phyloP scores from a whole-genome alignment of 2,888 invertebrate genomes.

The Tyria jacobaeae region DNA sequence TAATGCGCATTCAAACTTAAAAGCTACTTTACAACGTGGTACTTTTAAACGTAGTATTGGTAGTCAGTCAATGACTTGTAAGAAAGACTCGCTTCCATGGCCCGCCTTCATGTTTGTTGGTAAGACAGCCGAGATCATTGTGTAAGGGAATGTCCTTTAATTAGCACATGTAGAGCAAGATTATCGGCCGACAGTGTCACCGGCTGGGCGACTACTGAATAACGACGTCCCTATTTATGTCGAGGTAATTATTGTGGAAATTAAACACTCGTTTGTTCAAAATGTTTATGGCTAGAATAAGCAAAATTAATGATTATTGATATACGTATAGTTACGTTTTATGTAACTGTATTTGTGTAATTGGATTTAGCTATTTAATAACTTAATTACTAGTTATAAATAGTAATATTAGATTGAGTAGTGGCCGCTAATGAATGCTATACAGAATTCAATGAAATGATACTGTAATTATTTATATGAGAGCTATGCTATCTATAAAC shows the following conservation, averaged over 20 bases:
- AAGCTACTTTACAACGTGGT: slow-evolving; percentile 69
- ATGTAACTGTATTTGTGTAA: slow-evolving; percentile 1
- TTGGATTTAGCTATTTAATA: slow-evolving; percentile 10
- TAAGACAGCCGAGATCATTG: slow-evolving; percentile 81
- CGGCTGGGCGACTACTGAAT: slow-evolving; percentile 73
- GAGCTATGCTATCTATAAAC: not conserved
- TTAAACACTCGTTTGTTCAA: slow-evolving; percentile 42
- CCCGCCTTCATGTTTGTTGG: slow-evolving; percentile 64
- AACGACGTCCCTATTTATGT: slow-evolving; percentile 69
- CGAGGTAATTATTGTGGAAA: slow-evolving; percentile 56
- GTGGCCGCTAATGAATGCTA: not conserved
- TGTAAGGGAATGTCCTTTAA: slow-evolving; percentile 77
- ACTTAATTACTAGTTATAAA: slow-evolving; percentile 9
- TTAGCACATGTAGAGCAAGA: slow-evolving; percentile 82
- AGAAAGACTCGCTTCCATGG: slow-evolving; percentile 70
- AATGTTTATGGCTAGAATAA: slow-evolving; percentile 13
- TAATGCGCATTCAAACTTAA: slow-evolving; percentile 73
- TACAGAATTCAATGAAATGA: not conserved
- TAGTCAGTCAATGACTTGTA: slow-evolving; percentile 76
- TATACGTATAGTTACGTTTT: slow-evolving; percentile 6
- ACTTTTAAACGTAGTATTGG: too few species aligned
- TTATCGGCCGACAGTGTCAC: slow-evolving; percentile 75
- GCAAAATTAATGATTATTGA: slow-evolving; percentile 20
- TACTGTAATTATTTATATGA: not conserved
- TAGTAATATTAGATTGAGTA: not conserved